Evolutionary conservation across 2,797 vertebrate species (phyloP), one percentile per base, ranked within the genome.

Genomic region (Micropoecilia bifurca): DNA sequence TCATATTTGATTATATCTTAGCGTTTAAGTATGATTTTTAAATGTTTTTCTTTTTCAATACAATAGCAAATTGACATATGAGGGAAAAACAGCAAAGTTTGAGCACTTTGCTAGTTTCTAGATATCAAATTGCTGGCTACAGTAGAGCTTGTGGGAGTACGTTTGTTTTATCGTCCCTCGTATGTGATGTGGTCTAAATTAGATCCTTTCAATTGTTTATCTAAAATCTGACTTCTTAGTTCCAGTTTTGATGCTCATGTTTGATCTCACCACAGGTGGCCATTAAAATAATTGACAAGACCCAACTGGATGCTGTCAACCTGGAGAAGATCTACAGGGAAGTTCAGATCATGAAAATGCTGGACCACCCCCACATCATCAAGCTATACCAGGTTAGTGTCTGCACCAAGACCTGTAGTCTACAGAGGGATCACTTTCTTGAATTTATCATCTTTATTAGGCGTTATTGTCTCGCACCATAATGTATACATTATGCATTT

Each of bases 251-350:
- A 82, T 76, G 39, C 77, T 75, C 43, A 71, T 81, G 77, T 63
- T 80, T 39, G 18, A 73, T 85, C n/a, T 2, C 83, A 83, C 84
- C 92, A 78, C 95, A 99, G 98, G 98, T 99, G 94, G 98, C 98
- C 80, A 99, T 99, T 94, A 99, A 99, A 96, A 99, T 99, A 90
- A 99, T 99, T 39, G 99, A 99, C 94, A 99, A 99, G 93, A 99
- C 98, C 86, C 98, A 99, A 90, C 95, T 99, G 94, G 98, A 99
- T 90, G 97, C 97, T 57, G 97, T 99, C 79, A 99, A 99, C 87
- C 95, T 99, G 94, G 97, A 99, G 94, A 99, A 99, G 94, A 98
- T 99, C 94, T 99, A 99, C 94, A 95, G 99, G 82, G 99, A 99
- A 88, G 98, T 99, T 77, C 97, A 99, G 93, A 99, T 99, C 92